Conservation (phyloP, 2,888 invertebrate species). For the Caradrina kadenii region DNA sequence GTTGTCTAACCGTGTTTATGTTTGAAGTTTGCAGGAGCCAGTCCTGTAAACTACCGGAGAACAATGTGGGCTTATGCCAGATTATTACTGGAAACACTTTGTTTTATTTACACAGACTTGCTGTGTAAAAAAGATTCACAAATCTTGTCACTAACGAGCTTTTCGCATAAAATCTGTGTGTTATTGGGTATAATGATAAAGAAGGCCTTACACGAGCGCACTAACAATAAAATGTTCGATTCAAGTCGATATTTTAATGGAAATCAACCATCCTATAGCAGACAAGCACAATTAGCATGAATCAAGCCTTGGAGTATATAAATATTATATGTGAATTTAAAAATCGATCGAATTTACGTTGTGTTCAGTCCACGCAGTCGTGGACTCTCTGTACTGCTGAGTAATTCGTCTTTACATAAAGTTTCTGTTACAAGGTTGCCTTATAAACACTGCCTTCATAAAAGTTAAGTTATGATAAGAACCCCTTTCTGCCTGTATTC, state of each 20-base stretch:
- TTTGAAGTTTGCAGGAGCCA: background rate
- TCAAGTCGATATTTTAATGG: too few relatives aligned
- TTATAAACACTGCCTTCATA: background rate
- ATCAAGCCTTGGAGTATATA: too few relatives aligned
- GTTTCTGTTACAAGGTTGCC: slow-evolving; percentile 5
- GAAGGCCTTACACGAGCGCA: too few relatives aligned
- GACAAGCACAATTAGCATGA: too few relatives aligned
- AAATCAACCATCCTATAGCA: too few relatives aligned
- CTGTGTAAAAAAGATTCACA: background rate
- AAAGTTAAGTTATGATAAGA: background rate
- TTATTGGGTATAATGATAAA: background rate
- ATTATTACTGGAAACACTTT: background rate
- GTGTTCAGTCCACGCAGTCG: too few relatives aligned
- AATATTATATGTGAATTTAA: background rate
- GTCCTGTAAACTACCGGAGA: background rate
- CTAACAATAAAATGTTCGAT: too few relatives aligned
- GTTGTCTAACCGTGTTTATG: background rate
- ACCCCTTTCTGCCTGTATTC: background rate
- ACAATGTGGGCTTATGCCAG: background rate
- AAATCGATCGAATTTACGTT: background rate
- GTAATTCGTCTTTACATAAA: slow-evolving; percentile 1
- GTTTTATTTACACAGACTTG: background rate
- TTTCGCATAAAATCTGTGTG: background rate
- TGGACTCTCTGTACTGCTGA: background rate
- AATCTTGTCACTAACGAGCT: background rate